Conservation (phyloP, 2,113 vertebrate species). For the Gallinago media region DNA sequence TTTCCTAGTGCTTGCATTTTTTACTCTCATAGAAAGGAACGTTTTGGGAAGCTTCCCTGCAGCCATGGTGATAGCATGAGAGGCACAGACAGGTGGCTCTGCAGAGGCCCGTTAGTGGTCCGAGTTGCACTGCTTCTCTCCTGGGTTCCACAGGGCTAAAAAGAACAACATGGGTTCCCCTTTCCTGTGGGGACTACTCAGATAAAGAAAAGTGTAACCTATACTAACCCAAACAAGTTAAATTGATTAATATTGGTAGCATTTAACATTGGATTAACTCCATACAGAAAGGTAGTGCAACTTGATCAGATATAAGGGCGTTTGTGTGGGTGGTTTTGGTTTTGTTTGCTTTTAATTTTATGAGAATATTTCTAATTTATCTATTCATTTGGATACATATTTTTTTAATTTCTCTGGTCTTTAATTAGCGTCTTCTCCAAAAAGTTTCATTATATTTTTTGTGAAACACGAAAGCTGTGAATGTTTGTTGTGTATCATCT, state of each 20-base stretch:
- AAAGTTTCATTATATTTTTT: not conserved
- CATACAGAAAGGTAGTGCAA: not conserved
- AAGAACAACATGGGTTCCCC: fast-evolving
- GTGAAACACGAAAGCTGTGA: not conserved
- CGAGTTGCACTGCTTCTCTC: not conserved
- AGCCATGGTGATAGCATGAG: not conserved
- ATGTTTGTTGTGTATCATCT: not conserved
- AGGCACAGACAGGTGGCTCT: not conserved
- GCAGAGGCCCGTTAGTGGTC: fast-evolving
- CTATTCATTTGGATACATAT: not conserved
- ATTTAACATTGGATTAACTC: not conserved
- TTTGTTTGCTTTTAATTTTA: not conserved
- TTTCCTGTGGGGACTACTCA: not conserved
- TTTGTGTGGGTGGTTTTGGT: not conserved
- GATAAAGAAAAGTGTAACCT: not conserved
- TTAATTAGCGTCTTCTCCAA: not conserved
- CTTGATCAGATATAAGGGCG: not conserved
- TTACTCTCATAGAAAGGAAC: not conserved
- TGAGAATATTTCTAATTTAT: not conserved
- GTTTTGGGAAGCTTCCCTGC: not conserved
- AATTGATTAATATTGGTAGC: not conserved
- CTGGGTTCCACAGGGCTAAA: not conserved
- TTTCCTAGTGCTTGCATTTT: not conserved
- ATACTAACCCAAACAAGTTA: not conserved
- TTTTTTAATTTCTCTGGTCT: not conserved